phyloP scores from a whole-genome alignment of 2,797 vertebrate species.

The Carduelis carduelis region DNA sequence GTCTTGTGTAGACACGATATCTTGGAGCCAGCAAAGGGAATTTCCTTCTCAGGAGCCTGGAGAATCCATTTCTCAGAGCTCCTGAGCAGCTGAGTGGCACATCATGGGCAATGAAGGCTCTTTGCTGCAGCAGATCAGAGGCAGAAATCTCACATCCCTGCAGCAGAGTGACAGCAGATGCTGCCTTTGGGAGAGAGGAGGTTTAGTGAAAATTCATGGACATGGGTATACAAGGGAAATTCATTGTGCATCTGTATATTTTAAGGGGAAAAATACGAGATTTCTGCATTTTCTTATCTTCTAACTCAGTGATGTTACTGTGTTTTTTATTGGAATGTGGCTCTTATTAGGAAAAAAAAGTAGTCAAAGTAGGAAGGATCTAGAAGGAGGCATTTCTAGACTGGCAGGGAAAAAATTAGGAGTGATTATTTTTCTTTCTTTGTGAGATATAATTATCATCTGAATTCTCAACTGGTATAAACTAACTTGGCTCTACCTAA shows the following conservation, averaged over 20 bases:
- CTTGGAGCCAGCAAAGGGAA: neutral
- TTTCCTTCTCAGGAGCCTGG: neutral
- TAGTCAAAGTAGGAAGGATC: neutral
- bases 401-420: neutral
- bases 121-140: neutral
- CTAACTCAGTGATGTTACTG: neutral
- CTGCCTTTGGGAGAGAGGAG: neutral
- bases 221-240: neutral
- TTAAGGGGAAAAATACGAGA: neutral
- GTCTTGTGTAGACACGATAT: accelerated
- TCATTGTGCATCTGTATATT: neutral
- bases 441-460: neutral
- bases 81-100: neutral
- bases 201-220: neutral
- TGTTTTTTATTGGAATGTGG: neutral
- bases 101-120: neutral
- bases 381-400: neutral
- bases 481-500: neutral
- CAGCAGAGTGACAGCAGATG: neutral
- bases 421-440: neutral
- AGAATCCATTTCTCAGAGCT: neutral
- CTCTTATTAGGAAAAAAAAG: neutral
- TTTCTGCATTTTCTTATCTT: neutral
- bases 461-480: neutral
- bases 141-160: neutral